Percentiles rank a stretch among this genome's conserved stretches.
These are phyloP conservation scores for Pocillopora verrucosa DNA, from an alignment of 64 coral and sea anemone species.

Conservation along the genomic window DNA sequence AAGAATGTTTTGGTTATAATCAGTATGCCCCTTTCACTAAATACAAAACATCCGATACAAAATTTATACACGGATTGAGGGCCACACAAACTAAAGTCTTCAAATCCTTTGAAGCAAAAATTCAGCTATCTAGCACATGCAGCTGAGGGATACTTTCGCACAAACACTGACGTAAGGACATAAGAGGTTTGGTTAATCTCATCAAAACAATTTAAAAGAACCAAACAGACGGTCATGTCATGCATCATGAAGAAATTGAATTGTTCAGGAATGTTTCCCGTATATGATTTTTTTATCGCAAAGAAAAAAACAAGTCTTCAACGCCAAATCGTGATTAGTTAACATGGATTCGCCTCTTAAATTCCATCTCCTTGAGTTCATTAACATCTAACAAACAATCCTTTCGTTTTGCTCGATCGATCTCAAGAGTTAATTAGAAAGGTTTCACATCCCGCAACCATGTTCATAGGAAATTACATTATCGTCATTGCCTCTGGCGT, in stretches of 20 bases:
- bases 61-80: not conserved
- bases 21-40: not conserved
- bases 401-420: not conserved
- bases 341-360: too few relatives aligned
- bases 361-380: too few relatives aligned
- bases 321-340: too few relatives aligned
- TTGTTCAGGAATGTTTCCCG: not conserved
- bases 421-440: not conserved
- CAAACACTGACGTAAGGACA: not conserved
- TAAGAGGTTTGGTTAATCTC: constrained; percentile 20
- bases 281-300: not conserved
- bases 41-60: not conserved
- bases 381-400: too few relatives aligned
- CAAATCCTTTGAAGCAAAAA: too few relatives aligned
- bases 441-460: not conserved
- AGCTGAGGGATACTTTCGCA: not conserved
- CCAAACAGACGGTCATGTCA: not conserved
- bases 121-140: too few relatives aligned
- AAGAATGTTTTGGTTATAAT: not conserved
- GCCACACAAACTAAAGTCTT: too few relatives aligned
- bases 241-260: not conserved
- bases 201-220: not conserved
- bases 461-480: not conserved
- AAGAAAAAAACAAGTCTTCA: too few relatives aligned
- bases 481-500: not conserved